Evolutionary conservation across 2,888 invertebrate species (phyloP), one percentile per base, ranked within the genome.

Genomic region (Keiferia lycopersicella): DNA sequence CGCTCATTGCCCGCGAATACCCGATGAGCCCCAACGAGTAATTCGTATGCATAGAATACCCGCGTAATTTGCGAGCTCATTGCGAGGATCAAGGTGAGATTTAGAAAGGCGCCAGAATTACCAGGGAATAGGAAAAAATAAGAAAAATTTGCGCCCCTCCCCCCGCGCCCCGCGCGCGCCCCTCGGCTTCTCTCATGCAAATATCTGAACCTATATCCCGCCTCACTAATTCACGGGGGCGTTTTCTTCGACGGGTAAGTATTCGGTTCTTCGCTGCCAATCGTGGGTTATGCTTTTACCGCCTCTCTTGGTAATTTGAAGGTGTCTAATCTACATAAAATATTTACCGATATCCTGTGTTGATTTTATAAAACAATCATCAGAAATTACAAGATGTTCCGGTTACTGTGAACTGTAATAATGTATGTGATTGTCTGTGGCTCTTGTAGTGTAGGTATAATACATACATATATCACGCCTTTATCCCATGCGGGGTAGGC

Each of bases 31-130:
- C 64, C 70, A 70, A 72, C 68, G 68, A 69, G 71, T 74, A 66
- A 84, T 86, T 84, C 77, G 80, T 84, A 86, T 86, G 85, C 86
- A 83, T 82, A 68, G 82, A 79, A 79, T 81, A 81, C 79, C 80
- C 75, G 76, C 67, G 76, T 85, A 80, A 85, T 86, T 84, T 84
- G 82, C 78, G 78, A 81, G 78, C 79, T 83, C 80, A 81, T 83
- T 79, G 82, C 81, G 72, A 71, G 82, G 83, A 82, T 85, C 80
- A 81, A 48, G 76, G 77, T 77, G 77, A 73, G 80, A 81, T 84
- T 83, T 80, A 75, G 75, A 79, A 78, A 82, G 72, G 72, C 69
- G 71, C 64, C 53, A 64, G 68, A 74, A 74, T 62, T 62, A 62
- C 62, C 53, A 53, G 16, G 53, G 45, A 60, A 45, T 45, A 45